Percentiles rank a stretch among this genome's conserved stretches.
These are phyloP conservation scores for Phrynocephalus vlangalii DNA, from an alignment of 2,797 vertebrate species.

Conservation along the genomic window DNA sequence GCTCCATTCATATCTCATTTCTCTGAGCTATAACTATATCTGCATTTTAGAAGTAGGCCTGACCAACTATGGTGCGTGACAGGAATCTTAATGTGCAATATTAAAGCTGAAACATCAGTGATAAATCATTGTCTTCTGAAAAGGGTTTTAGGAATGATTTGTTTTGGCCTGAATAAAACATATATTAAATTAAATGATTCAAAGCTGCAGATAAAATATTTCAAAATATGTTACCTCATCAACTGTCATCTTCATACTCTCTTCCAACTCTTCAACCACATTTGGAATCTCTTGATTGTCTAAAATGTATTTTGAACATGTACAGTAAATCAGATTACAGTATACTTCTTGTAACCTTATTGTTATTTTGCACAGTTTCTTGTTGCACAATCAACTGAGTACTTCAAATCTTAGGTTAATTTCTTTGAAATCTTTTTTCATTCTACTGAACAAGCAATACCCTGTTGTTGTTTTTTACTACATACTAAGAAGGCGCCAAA, in stretches of 20 bases:
- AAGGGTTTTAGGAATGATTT: neutral
- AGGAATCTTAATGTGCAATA: neutral
- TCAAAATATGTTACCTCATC: constrained; percentile 71
- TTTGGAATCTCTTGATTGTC: constrained; percentile 69
- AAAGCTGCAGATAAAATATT: neutral
- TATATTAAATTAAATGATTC: neutral
- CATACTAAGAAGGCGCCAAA: neutral
- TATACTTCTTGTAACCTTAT: constrained; percentile 1
- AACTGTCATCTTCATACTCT: constrained; percentile 57
- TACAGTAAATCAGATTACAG: constrained; percentile 38
- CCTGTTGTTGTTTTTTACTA: neutral
- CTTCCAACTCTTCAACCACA: constrained; percentile 58
- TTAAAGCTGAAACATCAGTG: neutral
- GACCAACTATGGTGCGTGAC: neutral
- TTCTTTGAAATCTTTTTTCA: neutral
- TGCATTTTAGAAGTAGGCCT: neutral
- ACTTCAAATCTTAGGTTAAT: neutral
- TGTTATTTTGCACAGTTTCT: constrained; percentile 13
- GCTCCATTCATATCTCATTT: no score
- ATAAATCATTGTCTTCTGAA: neutral
- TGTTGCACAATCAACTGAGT: neutral
- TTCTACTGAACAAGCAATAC: neutral
- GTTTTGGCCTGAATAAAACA: constrained; percentile 28
- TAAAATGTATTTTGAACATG: constrained; percentile 64
- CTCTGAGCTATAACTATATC: neutral